phyloP scores from a whole-genome alignment of 1,140 invertebrate genomes.

The Andrena cerasifolii region DNA sequence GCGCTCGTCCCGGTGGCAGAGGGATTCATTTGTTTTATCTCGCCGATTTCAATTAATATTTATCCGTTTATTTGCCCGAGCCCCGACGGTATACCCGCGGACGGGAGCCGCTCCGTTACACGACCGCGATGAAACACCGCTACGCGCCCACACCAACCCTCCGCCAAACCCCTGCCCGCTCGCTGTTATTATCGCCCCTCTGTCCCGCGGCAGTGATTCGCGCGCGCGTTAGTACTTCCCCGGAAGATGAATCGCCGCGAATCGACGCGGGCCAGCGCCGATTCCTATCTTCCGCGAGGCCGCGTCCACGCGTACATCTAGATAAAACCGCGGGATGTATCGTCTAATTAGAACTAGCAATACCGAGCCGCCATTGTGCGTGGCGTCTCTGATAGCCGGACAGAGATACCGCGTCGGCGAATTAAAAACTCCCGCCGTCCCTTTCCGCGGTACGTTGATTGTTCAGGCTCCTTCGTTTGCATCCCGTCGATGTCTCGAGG shows the following conservation, averaged over 20 bases:
- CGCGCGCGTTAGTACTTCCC: conserved; percentile 26
- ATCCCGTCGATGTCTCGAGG: background rate
- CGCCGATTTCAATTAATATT: conserved; percentile 72
- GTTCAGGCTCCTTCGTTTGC: background rate
- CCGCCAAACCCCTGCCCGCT: no score
- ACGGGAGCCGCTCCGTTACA: conserved; percentile 35
- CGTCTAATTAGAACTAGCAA: conserved; percentile 62
- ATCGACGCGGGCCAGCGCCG: conserved; percentile 46
- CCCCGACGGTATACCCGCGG: conserved; percentile 24
- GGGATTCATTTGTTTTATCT: conserved; percentile 69
- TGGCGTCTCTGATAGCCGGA: background rate
- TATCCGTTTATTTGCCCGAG: conserved; percentile 66
- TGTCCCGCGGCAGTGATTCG: conserved; percentile 14
- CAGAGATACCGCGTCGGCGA: background rate
- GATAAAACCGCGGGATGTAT: conserved; percentile 47
- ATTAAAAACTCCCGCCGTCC: conserved; percentile 8
- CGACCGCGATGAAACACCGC: conserved; percentile 7
- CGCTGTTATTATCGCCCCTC: conserved; percentile 36
- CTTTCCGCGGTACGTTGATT: background rate
- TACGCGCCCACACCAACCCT: no score
- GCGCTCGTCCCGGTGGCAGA: conserved; percentile 54
- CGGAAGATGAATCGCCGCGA: conserved; percentile 60
- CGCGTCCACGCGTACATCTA: conserved; percentile 20
- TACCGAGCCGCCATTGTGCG: conserved; percentile 45
- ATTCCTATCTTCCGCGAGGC: conserved; percentile 50